Percentiles rank a stretch among this genome's conserved stretches.
These are phyloP conservation scores for Argyresthia goedartella DNA, from an alignment of 2,888 invertebrate genomes.

Conservation along the genomic window DNA sequence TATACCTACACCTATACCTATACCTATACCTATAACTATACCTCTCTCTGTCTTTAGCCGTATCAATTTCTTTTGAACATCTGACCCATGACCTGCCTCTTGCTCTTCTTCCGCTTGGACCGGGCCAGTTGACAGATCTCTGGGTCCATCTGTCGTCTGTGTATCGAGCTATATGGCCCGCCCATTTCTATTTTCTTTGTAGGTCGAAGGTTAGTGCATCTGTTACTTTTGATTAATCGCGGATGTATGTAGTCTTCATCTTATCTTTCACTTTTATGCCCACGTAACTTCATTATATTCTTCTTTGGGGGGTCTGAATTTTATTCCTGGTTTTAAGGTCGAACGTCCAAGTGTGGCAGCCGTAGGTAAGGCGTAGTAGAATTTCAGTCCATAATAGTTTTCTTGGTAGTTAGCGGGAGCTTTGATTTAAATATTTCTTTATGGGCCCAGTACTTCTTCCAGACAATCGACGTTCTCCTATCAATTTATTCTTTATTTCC, in stretches of 20 bases:
- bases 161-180: constrained; percentile 6
- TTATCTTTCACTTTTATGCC: background rate
- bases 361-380: background rate
- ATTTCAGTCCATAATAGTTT: background rate
- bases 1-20: too few species aligned
- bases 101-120: background rate
- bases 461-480: background rate
- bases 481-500: background rate
- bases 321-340: background rate
- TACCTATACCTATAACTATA: too few species aligned
- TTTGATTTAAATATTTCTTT: background rate
- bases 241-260: background rate
- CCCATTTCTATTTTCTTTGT: constrained; percentile 10
- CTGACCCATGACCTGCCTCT: background rate
- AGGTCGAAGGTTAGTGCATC: background rate
- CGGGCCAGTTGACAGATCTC: background rate
- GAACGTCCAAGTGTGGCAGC: background rate
- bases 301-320: background rate
- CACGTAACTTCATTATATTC: background rate
- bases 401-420: background rate
- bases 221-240: background rate
- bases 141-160: background rate
- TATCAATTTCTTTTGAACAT: background rate
- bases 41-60: background rate
- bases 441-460: background rate